Percentiles rank a stretch among this genome's conserved stretches.
Evolutionary conservation across 2,113 vertebrate species (phyloP).

Genomic region (Uria aalge): DNA sequence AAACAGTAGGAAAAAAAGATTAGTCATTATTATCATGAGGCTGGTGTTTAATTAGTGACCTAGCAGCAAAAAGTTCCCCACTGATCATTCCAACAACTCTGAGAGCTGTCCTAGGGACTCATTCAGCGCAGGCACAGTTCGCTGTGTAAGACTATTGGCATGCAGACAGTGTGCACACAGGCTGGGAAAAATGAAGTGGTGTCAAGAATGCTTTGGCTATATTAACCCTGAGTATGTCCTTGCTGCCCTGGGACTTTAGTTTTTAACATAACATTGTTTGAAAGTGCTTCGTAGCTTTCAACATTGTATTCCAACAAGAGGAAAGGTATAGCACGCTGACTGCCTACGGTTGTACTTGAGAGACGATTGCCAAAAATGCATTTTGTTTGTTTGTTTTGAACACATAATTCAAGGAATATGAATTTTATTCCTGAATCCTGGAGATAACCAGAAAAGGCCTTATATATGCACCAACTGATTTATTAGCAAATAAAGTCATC

Average conservation of each 20-base stretch:
- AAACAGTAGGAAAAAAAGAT: neutral
- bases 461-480: neutral
- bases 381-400: neutral
- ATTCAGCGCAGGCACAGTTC: neutral
- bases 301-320: neutral
- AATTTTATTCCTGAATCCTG: neutral
- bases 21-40: neutral
- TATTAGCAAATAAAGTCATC: neutral
- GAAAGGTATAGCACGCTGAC: neutral
- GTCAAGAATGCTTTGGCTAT: neutral
- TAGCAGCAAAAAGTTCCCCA: neutral
- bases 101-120: neutral
- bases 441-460: neutral
- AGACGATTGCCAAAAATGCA: neutral
- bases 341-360: neutral
- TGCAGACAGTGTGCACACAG: neutral
- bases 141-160: neutral
- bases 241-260: neutral
- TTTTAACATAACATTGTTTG: neutral
- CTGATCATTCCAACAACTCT: neutral
- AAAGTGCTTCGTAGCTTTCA: neutral
- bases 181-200: neutral
- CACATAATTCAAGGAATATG: neutral
- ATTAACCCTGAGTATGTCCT: slow-evolving; percentile 22
- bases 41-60: neutral